These are phyloP conservation scores for Drosophila rubida DNA, from an alignment of 2,888 invertebrate species.

Conservation along the genomic window DNA sequence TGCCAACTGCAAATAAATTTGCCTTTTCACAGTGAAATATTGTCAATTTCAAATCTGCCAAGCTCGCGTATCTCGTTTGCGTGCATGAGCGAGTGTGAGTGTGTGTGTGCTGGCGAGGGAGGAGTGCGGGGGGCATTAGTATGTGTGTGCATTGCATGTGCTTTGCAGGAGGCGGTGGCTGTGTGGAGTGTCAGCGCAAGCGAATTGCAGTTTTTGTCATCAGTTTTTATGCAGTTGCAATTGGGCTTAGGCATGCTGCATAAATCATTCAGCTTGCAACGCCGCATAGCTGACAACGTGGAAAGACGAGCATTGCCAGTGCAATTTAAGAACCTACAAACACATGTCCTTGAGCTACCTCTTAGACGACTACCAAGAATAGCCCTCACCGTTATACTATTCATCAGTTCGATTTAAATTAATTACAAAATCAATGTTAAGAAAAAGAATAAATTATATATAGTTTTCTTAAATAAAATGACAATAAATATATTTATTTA, in stretches of 20 bases:
- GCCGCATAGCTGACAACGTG: constrained; percentile 34
- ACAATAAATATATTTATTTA: no score
- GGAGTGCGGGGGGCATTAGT: constrained; percentile 11
- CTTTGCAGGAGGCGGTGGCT: not conserved
- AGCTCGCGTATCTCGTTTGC: not conserved
- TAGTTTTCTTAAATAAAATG: no score
- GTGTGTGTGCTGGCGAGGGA: constrained; percentile 5
- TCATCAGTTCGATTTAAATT: no score
- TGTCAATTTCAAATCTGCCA: constrained; percentile 70
- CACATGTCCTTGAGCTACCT: not conserved
- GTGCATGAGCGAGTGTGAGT: constrained; percentile 19
- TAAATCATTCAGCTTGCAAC: constrained; percentile 60
- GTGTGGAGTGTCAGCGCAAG: constrained; percentile 9
- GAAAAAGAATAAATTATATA: no score
- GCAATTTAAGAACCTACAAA: not conserved
- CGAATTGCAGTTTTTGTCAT: constrained; percentile 45
- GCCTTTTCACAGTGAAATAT: constrained; percentile 71
- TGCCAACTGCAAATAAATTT: constrained; percentile 74
- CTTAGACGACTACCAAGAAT: not conserved
- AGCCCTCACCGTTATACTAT: no score
- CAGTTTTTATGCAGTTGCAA: constrained; percentile 41
- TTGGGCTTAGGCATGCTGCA: constrained; percentile 49
- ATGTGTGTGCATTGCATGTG: constrained; percentile 12
- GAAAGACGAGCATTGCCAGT: constrained; percentile 24
- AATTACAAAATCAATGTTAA: no score